Percentiles rank a stretch among this genome's conserved stretches.
phyloP scores from a whole-genome alignment of 2,797 vertebrate genomes.

The Cynopterus sphinx region DNA sequence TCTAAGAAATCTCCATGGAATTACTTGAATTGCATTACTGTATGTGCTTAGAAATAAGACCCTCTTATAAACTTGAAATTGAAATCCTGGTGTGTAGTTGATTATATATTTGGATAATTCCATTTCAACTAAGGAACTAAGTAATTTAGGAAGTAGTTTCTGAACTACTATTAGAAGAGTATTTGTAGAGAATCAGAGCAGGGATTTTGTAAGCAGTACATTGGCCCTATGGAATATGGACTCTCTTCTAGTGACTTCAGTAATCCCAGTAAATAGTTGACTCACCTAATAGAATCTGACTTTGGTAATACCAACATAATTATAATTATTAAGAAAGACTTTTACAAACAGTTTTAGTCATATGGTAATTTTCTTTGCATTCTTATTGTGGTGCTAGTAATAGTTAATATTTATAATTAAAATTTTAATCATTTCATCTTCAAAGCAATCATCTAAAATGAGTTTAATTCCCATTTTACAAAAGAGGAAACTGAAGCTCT shows the following conservation, averaged over 20 bases:
- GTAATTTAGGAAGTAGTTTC: conserved; percentile 36
- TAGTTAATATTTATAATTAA: conserved; percentile 6
- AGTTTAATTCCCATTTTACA: conserved; percentile 44
- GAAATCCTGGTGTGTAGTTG: neutral
- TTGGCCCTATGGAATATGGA: neutral
- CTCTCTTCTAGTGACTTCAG: neutral
- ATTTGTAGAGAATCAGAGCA: neutral
- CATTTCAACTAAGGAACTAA: conserved; percentile 31
- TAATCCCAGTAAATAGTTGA: neutral
- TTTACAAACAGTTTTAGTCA: conserved; percentile 36
- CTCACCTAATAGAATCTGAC: neutral
- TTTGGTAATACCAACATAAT: conserved; percentile 16
- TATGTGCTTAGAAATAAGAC: conserved; percentile 15
- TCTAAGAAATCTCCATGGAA: neutral
- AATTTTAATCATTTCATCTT: conserved; percentile 33
- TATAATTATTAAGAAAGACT: neutral
- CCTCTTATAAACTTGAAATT: conserved; percentile 15
- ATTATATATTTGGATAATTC: conserved; percentile 40
- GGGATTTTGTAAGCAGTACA: neutral
- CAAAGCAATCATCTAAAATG: neutral
- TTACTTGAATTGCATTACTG: neutral
- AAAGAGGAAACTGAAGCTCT: conserved; percentile 67
- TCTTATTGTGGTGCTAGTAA: neutral
- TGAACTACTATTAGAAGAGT: neutral
- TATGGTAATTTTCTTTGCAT: conserved; percentile 45